phyloP scores from a whole-genome alignment of 1,140 invertebrate genomes.

The Zaprionus taronus region DNA sequence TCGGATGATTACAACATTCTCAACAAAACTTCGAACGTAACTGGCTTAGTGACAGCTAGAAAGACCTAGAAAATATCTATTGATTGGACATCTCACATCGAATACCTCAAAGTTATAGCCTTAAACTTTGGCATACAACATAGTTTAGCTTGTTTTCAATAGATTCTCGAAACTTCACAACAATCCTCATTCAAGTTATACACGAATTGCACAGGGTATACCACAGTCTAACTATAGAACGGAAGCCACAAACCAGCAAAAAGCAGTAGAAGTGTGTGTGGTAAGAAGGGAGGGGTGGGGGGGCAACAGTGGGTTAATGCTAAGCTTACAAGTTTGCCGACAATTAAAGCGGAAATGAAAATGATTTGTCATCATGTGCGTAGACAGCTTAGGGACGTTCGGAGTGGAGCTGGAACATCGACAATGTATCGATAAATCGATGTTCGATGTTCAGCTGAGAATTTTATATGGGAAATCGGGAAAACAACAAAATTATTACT shows the following conservation, averaged over 20 bases:
- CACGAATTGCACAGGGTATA: not conserved
- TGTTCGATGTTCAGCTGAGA: no score
- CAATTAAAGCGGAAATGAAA: conserved; percentile 40
- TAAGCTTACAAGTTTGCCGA: conserved; percentile 32
- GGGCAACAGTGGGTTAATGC: not conserved
- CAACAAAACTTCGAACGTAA: not conserved
- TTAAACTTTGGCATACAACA: not conserved
- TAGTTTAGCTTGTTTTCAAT: not conserved
- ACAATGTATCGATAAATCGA: no score
- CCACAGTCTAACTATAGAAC: not conserved
- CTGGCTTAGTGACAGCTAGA: not conserved
- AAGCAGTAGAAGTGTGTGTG: not conserved
- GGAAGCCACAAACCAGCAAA: not conserved
- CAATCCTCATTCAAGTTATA: not conserved
- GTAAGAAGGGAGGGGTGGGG: not conserved
- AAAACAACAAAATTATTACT: no score
- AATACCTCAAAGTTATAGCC: not conserved
- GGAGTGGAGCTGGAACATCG: no score
- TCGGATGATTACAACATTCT: not conserved
- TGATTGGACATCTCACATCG: no score
- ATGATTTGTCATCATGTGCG: conserved; percentile 30
- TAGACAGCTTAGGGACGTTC: not conserved
- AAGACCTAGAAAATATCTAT: not conserved
- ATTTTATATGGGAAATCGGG: no score
- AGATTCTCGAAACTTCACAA: not conserved